Evolutionary conservation across 2,888 invertebrate species (phyloP).

Genomic region (Eilema caniola): DNA sequence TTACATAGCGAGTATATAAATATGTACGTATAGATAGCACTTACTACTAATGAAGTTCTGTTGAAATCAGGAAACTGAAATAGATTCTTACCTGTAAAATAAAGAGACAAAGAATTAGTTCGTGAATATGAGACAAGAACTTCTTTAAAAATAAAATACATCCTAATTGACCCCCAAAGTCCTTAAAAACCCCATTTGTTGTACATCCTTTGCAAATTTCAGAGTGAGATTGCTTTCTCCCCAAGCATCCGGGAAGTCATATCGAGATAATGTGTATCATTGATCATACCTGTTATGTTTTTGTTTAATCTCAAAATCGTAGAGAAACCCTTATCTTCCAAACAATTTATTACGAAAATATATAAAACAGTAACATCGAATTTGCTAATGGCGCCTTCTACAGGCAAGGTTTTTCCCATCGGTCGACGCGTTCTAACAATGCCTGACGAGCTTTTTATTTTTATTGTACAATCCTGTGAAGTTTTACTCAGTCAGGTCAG

Average conservation of each 20-base stretch:
- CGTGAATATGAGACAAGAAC: not conserved
- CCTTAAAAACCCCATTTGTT: not conserved
- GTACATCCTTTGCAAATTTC: not conserved
- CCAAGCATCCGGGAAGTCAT: not conserved
- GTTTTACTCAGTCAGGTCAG: not conserved
- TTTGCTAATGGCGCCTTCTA: not conserved
- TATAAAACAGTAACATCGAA: not conserved
- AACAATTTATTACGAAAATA: not conserved
- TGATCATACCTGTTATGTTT: not conserved
- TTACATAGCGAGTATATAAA: not conserved
- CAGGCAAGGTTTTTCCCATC: not conserved
- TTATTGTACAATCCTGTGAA: not conserved
- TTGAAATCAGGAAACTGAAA: not conserved
- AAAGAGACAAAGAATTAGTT: conserved; percentile 1
- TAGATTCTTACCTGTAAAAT: conserved; percentile 19
- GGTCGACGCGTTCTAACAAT: not conserved
- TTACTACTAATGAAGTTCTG: conserved; percentile 7
- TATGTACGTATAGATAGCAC: not conserved
- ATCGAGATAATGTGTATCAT: not conserved
- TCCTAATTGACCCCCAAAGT: not conserved
- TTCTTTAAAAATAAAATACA: not conserved
- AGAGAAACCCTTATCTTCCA: not conserved
- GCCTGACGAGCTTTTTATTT: not conserved
- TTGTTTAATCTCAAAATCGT: not conserved
- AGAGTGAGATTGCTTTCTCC: not conserved